phyloP scores from a whole-genome alignment of 2,888 invertebrate genomes.

The Parelbella ahira region DNA sequence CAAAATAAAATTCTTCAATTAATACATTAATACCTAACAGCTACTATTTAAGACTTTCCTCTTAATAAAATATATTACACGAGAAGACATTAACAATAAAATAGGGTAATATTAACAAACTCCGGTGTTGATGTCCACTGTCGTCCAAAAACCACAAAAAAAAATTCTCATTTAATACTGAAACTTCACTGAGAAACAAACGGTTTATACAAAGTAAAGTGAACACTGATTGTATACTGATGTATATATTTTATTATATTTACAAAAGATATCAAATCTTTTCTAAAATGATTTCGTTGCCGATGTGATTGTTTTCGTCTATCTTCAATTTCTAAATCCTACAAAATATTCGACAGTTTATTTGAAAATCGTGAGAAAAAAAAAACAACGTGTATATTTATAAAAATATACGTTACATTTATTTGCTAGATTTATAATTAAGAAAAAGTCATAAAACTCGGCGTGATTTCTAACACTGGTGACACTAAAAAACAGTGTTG shows the following conservation, averaged over 20 bases:
- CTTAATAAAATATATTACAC: constrained; percentile 80
- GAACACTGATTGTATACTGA: constrained; percentile 20
- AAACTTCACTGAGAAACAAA: constrained; percentile 52
- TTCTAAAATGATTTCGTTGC: constrained; percentile 43
- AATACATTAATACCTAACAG: constrained; percentile 78
- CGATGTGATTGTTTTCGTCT: constrained; percentile 41
- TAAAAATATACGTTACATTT: constrained; percentile 10
- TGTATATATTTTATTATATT: constrained; percentile 56
- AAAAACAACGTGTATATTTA: constrained; percentile 6
- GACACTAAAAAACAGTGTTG: constrained; percentile 8
- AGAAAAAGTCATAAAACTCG: constrained; percentile 16
- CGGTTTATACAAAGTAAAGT: constrained; percentile 54
- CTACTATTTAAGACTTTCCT: constrained; percentile 78
- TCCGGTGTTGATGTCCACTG: constrained; percentile 40
- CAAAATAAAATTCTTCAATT: constrained; percentile 78
- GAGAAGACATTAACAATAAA: constrained; percentile 72
- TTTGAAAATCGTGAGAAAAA: constrained; percentile 10
- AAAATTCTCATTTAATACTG: constrained; percentile 58
- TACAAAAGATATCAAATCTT: constrained; percentile 69
- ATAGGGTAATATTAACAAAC: constrained; percentile 63
- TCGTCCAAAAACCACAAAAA: constrained; percentile 39
- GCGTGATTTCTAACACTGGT: constrained; percentile 7
- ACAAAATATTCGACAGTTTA: not conserved
- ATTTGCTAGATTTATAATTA: constrained; percentile 9
- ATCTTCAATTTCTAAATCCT: not conserved